Base-by-base conservation (phyloP, 2,888 invertebrate genomes). In the Petrolisthes manimaculis region DNA sequence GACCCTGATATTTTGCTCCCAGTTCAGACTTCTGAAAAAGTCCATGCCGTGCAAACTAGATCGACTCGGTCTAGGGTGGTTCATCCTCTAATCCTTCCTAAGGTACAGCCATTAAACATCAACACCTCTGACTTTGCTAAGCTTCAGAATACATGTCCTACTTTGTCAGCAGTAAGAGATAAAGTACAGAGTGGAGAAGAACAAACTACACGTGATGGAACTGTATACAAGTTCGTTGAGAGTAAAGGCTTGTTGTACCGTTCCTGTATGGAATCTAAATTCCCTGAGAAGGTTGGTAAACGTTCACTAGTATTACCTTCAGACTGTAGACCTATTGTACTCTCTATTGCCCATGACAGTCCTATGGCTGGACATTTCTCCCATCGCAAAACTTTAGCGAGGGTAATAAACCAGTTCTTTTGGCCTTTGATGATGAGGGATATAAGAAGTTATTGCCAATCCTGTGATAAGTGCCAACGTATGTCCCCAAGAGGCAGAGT, bases 381-480 rank as follows among this genome's bases (percentile, higher is more conserved):
- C 12, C 56, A 84, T 54, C 37, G 54, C 21, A 80, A 80, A 55
- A 86, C 86, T 54, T 24, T 53, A 71, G 18, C 8, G 37, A 78
- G 56, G 12, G 81, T 81, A 5, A 54, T 14, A 24, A 56, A 80
- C 12, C 5, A 74, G 12, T 81, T 74, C 37, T 86, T 81, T 74
- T 86, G 86, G 81, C 81, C 74, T 21, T 18, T 24, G 3, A 74
- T 81, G 56, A 51, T 12, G n/a, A 55, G 24, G 14, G 81, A 81
- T 18, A 37, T 81, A 24, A 21, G 55, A 4, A 18, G n/a, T 67
- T 78, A 53, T 24, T 86, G 86, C 37, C 54, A 55, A 5, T 86
- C 69, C 5, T 86, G 79, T 69, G 86, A 86, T 51, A 80, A 14
- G 8, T 86, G 80, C n/a, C 86, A 79, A 67, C 54, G 79, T 9